Evolutionary conservation across 2,113 vertebrate genomes (phyloP).

Genomic region (Spea multiplicata): DNA sequence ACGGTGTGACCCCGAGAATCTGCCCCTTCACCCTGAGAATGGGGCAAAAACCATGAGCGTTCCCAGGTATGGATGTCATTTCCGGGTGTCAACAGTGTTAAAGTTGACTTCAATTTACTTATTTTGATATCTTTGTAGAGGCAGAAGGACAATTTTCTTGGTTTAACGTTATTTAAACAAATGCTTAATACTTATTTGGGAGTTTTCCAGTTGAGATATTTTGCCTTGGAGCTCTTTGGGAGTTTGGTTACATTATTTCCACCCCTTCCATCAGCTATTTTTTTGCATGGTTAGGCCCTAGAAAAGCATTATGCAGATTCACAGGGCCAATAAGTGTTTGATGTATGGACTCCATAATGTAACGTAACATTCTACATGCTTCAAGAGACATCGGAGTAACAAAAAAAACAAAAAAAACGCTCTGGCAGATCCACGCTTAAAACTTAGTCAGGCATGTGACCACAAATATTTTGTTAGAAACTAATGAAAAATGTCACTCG

Average conservation of each 20-base stretch:
- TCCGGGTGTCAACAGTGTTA: too few relatives aligned
- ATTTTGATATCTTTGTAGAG: too few relatives aligned
- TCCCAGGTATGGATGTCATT: too few relatives aligned
- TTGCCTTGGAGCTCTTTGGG: background rate
- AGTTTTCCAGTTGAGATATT: background rate
- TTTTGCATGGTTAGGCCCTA: background rate
- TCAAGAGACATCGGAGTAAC: background rate
- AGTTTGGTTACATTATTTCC: background rate
- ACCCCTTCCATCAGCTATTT: background rate
- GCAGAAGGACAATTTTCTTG: too few relatives aligned
- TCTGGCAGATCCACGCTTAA: background rate
- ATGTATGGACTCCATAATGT: background rate
- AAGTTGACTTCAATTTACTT: too few relatives aligned
- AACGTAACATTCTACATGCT: background rate
- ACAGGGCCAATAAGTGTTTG: background rate
- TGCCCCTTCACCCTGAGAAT: too few relatives aligned
- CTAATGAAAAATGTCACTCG: constrained; percentile 19
- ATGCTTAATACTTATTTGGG: background rate
- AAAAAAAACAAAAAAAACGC: background rate
- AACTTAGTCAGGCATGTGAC: constrained; percentile 2
- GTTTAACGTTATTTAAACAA: too few relatives aligned
- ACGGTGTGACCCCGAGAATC: too few relatives aligned
- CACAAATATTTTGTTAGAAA: background rate
- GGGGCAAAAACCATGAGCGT: too few relatives aligned
- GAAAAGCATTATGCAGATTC: background rate